These are phyloP conservation scores for Aphyosemion australe DNA, from an alignment of 2,113 vertebrate species.

Conservation along the genomic window DNA sequence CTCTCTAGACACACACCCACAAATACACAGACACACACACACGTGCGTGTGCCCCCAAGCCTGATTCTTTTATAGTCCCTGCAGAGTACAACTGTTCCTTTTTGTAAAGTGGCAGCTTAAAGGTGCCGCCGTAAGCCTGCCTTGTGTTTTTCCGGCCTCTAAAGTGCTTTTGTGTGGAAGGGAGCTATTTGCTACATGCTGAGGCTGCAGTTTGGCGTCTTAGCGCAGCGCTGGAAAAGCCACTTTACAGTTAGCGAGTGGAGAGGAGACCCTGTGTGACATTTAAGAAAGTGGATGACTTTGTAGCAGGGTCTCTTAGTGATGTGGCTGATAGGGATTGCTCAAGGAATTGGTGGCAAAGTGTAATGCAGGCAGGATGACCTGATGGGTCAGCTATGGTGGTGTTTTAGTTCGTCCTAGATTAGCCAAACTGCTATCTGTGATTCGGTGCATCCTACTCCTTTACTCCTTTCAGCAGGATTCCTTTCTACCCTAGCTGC, in stretches of 20 bases:
- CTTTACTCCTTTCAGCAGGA: constrained; percentile 20
- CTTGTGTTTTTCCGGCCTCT: constrained; percentile 48
- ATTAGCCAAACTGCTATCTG: constrained; percentile 18
- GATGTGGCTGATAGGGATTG: constrained; percentile 36
- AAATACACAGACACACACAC: constrained; percentile 33
- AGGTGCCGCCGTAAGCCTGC: constrained; percentile 31
- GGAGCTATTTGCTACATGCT: constrained; percentile 76
- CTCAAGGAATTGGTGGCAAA: constrained; percentile 30
- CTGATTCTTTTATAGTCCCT: constrained; percentile 43
- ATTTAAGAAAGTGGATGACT: constrained; percentile 66
- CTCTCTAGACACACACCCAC: constrained; percentile 29
- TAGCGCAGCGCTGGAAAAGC: constrained; percentile 54
- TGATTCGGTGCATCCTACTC: constrained; percentile 21
- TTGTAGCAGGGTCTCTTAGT: constrained; percentile 46
- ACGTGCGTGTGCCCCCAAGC: constrained; percentile 6
- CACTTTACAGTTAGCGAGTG: constrained; percentile 66
- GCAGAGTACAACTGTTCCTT: constrained; percentile 48
- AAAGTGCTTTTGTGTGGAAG: constrained; percentile 78
- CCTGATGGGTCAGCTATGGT: constrained; percentile 28
- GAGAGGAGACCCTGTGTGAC: constrained; percentile 52
- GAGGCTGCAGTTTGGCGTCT: constrained; percentile 72
- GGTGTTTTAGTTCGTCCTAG: constrained; percentile 9
- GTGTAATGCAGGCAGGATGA: background rate
- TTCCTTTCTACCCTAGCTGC: constrained; percentile 15
- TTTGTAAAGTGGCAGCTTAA: constrained; percentile 53